phyloP scores from a whole-genome alignment of 2,113 vertebrate species.

The Thamnophis sirtalis region DNA sequence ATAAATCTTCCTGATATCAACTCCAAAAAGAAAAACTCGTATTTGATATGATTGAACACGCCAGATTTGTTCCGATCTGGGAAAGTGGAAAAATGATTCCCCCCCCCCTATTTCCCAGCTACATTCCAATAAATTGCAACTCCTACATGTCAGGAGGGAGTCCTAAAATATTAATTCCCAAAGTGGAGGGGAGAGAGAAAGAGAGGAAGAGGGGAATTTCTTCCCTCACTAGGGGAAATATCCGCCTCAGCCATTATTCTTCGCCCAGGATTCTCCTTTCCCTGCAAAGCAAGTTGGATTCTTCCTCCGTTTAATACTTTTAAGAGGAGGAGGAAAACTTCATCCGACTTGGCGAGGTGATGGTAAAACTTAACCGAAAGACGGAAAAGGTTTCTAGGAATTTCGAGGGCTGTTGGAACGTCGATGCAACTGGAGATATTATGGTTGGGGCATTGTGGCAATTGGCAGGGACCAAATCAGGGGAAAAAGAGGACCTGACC shows the following conservation, averaged over 20 bases:
- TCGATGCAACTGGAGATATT: neutral
- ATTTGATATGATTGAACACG: no score
- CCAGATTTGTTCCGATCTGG: neutral
- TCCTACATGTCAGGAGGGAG: neutral
- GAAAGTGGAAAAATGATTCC: neutral
- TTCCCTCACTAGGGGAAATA: neutral
- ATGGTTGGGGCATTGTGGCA: neutral
- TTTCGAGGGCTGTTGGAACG: neutral
- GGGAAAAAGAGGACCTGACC: neutral
- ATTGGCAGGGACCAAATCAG: neutral
- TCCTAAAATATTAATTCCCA: neutral
- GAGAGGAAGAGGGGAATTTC: neutral
- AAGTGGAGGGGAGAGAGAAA: neutral
- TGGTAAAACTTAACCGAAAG: neutral
- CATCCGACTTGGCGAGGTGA: fast-evolving
- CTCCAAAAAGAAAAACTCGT: neutral
- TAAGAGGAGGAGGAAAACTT: neutral
- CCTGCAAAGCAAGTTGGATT: neutral
- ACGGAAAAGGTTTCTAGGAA: neutral
- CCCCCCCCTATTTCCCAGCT: neutral
- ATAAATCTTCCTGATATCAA: neutral
- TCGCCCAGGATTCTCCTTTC: neutral
- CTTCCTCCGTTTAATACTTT: neutral
- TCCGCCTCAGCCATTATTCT: neutral
- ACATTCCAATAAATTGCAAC: neutral